These are phyloP conservation scores for Argentina silus DNA, from an alignment of 2,797 vertebrate species.

Conservation along the genomic window DNA sequence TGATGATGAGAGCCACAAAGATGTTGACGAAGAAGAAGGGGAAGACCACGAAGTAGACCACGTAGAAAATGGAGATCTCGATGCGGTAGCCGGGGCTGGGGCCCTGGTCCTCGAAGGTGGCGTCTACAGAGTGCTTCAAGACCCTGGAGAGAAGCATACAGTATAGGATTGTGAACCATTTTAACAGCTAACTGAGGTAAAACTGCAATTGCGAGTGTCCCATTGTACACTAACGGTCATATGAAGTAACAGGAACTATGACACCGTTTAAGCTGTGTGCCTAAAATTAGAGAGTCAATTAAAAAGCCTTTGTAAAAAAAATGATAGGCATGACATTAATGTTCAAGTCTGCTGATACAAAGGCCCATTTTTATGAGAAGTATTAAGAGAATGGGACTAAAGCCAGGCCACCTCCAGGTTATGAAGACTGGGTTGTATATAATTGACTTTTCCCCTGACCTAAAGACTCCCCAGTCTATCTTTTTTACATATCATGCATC, in stretches of 20 bases:
- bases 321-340: slow-evolving; percentile 24
- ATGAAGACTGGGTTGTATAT: slow-evolving; percentile 3
- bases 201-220: neutral
- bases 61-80: slow-evolving; percentile 98
- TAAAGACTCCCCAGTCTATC: slow-evolving; percentile 30
- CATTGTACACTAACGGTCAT: neutral
- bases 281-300: slow-evolving; percentile 11
- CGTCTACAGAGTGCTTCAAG: slow-evolving; percentile 95
- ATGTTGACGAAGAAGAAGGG: slow-evolving; percentile 99
- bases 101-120: slow-evolving; percentile 93
- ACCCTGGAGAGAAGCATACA: slow-evolving; percentile 77
- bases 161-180: neutral
- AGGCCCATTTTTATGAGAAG: slow-evolving; percentile 14
- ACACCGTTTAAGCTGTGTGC: neutral
- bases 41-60: slow-evolving; percentile 98
- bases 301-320: slow-evolving; percentile 12
- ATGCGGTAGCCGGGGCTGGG: slow-evolving; percentile 95
- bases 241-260: neutral
- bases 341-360: slow-evolving; percentile 6
- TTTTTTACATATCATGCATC: slow-evolving; percentile 34
- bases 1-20: slow-evolving; percentile 98
- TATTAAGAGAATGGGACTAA: neutral
- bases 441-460: slow-evolving; percentile 29
- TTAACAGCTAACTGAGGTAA: neutral
- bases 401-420: slow-evolving; percentile 10